Percentiles rank a stretch among this genome's conserved stretches.
phyloP scores from a whole-genome alignment of 2,888 invertebrate genomes.

The Pollenia griseotomentosa region DNA sequence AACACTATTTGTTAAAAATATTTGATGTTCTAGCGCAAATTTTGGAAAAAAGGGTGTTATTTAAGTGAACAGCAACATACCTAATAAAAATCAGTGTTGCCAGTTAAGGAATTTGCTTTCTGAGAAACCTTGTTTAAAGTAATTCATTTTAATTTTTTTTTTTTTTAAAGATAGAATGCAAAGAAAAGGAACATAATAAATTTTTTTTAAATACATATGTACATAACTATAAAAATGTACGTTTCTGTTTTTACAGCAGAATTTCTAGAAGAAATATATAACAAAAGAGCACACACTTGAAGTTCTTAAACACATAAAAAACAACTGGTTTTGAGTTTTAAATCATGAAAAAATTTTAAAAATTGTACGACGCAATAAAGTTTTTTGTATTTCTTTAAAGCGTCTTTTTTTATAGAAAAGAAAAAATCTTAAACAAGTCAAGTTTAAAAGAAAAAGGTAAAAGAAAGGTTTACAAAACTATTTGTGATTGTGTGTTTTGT shows the following conservation, averaged over 20 bases:
- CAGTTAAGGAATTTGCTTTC: too few species aligned
- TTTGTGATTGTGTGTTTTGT: neutral
- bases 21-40: too few species aligned
- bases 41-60: too few species aligned
- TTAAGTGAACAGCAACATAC: too few species aligned
- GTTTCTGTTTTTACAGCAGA: neutral
- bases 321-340: slow-evolving; percentile 50
- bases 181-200: neutral
- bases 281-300: slow-evolving; percentile 7
- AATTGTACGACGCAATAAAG: slow-evolving; percentile 36
- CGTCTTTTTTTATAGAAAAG: neutral
- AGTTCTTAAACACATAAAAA: slow-evolving; percentile 16
- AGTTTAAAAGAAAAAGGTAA: slow-evolving; percentile 20
- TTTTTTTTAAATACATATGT: neutral
- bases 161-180: too few species aligned
- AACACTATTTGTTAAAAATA: too few species aligned
- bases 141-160: too few species aligned
- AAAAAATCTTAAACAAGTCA: slow-evolving; percentile 21
- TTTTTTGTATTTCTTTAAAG: slow-evolving; percentile 10
- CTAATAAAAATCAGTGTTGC: too few species aligned
- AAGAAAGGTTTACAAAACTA: slow-evolving; percentile 29
- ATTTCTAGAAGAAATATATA: slow-evolving; percentile 22
- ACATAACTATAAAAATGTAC: neutral
- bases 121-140: too few species aligned
- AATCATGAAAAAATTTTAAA: slow-evolving; percentile 13